Base-by-base conservation (phyloP, 2,888 invertebrate genomes). In the Chironomus riparius region DNA sequence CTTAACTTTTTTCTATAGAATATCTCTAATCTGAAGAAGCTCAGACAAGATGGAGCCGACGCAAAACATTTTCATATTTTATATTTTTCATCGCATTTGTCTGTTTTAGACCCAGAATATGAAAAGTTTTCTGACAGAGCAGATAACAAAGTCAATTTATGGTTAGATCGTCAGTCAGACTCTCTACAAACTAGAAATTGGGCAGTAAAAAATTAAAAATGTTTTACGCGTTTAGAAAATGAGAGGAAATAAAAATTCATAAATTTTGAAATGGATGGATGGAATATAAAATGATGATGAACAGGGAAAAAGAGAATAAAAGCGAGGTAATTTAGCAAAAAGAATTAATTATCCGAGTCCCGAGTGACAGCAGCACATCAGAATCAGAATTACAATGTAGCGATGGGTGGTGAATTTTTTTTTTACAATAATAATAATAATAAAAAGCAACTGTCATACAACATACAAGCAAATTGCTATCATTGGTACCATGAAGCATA, bases 321-420 rank as follows among this genome's bases (percentile, higher is more conserved):
- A 13, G 21, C 22, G 65, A 65, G 22, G 21, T 65, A 65, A 65
- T 65, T 65, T 65, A 65, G 22, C 65, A 24, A 65, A 13, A 12
- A 65, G 56, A 65, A 65, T 65, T 65, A 65, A 65, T 65, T 65
- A 22, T 24, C 24, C 65, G 12, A 65, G 24, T 65, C 65, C 65
- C 24, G 65, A 12, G 24, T 65, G 65, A 65, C 24, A 65, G 65
- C 21, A 24, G 6, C 24, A 65, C n/a, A 56, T 15, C n/a, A 56
- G 56, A 18, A 56, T 21, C 65, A 38, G 38, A 38, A 38, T 65
- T n/a, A n/a, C n/a, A 7, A 56, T 24, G 65, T 2, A 65, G 21
- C 65, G 5, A 22, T 65, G 22, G 65, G 65, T 24, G 65, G 21
- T 65, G 13, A 5, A 65, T 28, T 28, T 28, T 28, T n/a, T n/a